phyloP scores from a whole-genome alignment of 2,888 invertebrate genomes.

The Atethmia centrago region DNA sequence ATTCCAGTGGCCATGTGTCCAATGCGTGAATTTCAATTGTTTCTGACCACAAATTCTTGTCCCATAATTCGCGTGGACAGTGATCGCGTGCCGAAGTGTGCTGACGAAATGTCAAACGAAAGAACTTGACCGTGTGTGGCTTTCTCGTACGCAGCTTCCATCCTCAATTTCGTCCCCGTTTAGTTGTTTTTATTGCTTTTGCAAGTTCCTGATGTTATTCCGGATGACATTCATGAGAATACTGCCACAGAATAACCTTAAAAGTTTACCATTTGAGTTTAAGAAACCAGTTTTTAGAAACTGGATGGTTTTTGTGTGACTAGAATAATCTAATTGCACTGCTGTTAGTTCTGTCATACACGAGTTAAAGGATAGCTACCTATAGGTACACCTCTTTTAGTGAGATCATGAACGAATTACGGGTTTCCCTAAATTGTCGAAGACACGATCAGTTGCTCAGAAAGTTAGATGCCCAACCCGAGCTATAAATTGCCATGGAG shows the following conservation, averaged over 20 bases:
- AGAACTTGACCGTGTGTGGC: conserved; percentile 67
- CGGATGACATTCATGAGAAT: conserved; percentile 24
- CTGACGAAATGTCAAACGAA: conserved; percentile 78
- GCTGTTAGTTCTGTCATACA: neutral
- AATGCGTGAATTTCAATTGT: conserved; percentile 59
- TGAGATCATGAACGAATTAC: neutral
- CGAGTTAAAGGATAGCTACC: neutral
- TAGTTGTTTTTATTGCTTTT: conserved; percentile 31
- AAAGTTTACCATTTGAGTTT: neutral
- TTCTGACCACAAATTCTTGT: conserved; percentile 55
- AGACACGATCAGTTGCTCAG: neutral
- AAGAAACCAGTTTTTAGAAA: neutral
- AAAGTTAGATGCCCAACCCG: no score
- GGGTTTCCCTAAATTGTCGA: neutral
- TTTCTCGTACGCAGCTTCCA: conserved; percentile 83
- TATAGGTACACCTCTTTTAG: neutral
- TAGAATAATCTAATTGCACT: neutral
- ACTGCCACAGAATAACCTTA: neutral
- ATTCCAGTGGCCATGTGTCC: conserved; percentile 37
- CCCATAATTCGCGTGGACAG: conserved; percentile 62
- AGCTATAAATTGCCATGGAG: no score
- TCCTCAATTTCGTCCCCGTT: conserved; percentile 72
- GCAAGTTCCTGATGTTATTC: conserved; percentile 29
- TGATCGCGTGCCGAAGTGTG: conserved; percentile 68
- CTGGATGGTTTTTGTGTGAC: neutral